A percentile compares a stretch with the other conserved stretches of the same genome.
Conservation (phyloP, 2,113 vertebrate species). For the Pholis gunnellus region DNA sequence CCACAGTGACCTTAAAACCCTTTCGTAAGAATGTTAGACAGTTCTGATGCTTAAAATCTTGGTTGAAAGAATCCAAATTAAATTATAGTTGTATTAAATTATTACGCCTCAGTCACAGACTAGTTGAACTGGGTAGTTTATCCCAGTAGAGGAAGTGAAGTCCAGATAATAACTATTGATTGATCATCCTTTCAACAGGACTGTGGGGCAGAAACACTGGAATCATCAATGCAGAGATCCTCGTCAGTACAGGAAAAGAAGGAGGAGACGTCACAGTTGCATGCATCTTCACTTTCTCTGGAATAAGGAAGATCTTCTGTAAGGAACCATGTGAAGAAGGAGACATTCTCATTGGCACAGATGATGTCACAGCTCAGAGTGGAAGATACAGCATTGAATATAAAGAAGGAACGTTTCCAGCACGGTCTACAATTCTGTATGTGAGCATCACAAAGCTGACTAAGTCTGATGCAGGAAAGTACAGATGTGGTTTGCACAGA, state of each 20-base stretch:
- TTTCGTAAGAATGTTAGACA: too few relatives aligned
- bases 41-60: background rate
- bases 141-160: background rate
- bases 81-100: background rate
- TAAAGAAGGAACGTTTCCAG: fast-evolving
- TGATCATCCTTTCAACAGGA: conserved; percentile 4
- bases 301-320: fast-evolving
- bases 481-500: conserved; percentile 9
- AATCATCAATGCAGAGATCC: background rate
- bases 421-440: fast-evolving
- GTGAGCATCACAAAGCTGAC: conserved; percentile 36
- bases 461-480: conserved; percentile 37
- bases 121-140: background rate
- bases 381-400: conserved; percentile 15
- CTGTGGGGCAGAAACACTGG: background rate
- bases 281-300: background rate
- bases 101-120: background rate
- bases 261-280: background rate
- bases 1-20: too few relatives aligned
- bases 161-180: background rate
- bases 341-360: background rate
- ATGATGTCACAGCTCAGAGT: background rate
- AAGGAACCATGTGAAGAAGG: background rate
- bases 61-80: too few relatives aligned
- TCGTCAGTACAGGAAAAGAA: fast-evolving